Evolutionary conservation across 2,888 invertebrate genomes (phyloP), one percentile per base, ranked within the genome.

Genomic region (Spilosoma lubricipeda): DNA sequence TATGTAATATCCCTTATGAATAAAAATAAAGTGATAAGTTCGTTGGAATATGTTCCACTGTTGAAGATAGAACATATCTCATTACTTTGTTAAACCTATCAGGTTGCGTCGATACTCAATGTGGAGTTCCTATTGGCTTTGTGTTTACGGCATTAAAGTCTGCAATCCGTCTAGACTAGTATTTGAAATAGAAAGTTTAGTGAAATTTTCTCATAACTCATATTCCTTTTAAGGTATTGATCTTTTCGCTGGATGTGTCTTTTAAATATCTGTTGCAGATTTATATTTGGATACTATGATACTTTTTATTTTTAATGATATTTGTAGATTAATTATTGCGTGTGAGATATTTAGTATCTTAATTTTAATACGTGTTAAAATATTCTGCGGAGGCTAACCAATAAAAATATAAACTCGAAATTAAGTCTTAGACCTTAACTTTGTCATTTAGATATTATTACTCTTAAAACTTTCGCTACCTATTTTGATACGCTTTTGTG

Each of bases 101-200:
- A 88, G 87, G 85, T 85, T 84, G 80, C 85, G 84, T 83, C 27
- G 86, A 86, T 82, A 82, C 81, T 82, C 79, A 76, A 80, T 82
- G 82, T 80, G 80, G 77, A 81, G 77, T 75, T 81, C 70, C 78
- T 56, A 80, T 80, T 65, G 80, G 77, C 81, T 86, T 86, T 73
- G 73, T 80, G 82, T 82, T 66, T 72, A 33, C 82, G 82, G 87
- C 90, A 90, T 90, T 90, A 87, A 86, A 90, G 88, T 90, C 89
- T 89, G 81, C 80, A 80, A 77, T 81, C 80, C 80, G 92, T 92
- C 91, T 92, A 92, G 91, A 91, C 91, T 83, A 82, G 77, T 82
- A 85, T 84, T 84, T 82, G 80, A 89, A 86, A 79, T 83, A 79
- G 76, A 66, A 67, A 13, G n/a, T 71, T 75, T 70, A 75, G 71